A percentile compares a stretch with the other conserved stretches of the same genome.
Evolutionary conservation across 2,113 vertebrate genomes (phyloP).

Genomic region (Leiothrix lutea): DNA sequence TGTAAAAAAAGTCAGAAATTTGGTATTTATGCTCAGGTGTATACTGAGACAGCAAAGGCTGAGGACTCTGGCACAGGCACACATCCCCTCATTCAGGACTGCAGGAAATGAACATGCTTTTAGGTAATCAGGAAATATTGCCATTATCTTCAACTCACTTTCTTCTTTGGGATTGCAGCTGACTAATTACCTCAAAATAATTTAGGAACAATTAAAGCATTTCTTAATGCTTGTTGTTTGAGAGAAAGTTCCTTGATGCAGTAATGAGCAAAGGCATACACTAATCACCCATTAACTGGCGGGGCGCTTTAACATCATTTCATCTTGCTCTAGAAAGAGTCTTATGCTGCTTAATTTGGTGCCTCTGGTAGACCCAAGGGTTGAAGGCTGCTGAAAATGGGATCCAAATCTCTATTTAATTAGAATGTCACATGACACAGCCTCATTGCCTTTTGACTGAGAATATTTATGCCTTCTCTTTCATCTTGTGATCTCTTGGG

Average conservation of each 20-base stretch:
- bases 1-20: neutral
- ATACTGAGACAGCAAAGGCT: neutral
- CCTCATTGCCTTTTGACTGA: neutral
- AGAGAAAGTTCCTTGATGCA: constrained; percentile 9
- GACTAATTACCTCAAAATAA: constrained; percentile 27
- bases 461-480: neutral
- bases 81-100: neutral
- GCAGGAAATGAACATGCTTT: neutral
- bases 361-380: neutral
- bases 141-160: neutral
- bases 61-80: neutral
- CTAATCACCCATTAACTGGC: constrained; percentile 17
- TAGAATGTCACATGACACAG: fast-evolving
- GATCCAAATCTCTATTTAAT: neutral
- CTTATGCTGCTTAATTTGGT: neutral
- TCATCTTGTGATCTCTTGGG: neutral
- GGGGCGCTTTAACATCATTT: neutral
- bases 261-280: neutral
- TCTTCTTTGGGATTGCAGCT: neutral
- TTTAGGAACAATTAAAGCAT: constrained; percentile 35
- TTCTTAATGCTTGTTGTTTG: neutral
- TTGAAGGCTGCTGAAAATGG: neutral
- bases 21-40: neutral
- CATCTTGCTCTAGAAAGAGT: constrained; percentile 5
- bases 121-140: neutral